These are phyloP conservation scores for Chironomus striatipennis DNA, from an alignment of 1,140 invertebrate species.

Conservation along the genomic window DNA sequence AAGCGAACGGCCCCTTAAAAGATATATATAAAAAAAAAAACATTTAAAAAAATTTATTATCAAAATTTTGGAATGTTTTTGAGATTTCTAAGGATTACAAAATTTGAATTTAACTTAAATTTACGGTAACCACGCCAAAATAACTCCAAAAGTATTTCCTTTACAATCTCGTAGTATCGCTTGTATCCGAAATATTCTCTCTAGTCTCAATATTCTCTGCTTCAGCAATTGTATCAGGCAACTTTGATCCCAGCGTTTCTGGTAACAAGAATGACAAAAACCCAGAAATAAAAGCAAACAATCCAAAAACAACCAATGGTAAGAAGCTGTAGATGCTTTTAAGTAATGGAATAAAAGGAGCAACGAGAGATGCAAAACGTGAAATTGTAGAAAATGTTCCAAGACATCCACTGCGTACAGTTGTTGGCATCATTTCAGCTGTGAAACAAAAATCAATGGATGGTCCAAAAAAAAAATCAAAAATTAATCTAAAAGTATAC, in stretches of 20 bases:
- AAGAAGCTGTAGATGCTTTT: conserved; percentile 33
- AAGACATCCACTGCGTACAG: conserved; percentile 47
- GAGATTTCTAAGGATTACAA: too few species aligned
- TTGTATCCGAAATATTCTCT: too few species aligned
- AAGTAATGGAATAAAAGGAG: conserved; percentile 47
- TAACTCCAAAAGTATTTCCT: too few species aligned
- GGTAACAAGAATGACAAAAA: conserved; percentile 55
- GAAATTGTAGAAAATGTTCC: conserved; percentile 51
- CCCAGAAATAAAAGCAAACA: conserved; percentile 49
- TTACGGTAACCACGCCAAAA: too few species aligned
- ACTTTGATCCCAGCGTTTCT: conserved; percentile 55
- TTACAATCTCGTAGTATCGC: too few species aligned
- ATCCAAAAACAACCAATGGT: conserved; percentile 56
- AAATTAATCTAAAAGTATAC: neutral
- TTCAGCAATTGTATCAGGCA: conserved; percentile 61
- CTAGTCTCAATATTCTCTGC: conserved; percentile 47
- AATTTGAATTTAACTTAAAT: too few species aligned
- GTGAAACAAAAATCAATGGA: neutral
- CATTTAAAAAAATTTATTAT: too few species aligned
- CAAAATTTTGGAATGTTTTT: too few species aligned
- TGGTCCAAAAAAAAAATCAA: neutral
- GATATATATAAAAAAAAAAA: too few species aligned
- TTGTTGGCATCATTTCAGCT: conserved; percentile 54
- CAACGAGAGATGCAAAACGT: conserved; percentile 50
- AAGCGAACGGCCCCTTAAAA: too few species aligned